A percentile compares a stretch with the other conserved stretches of the same genome.
These are phyloP conservation scores for Champsocephalus esox DNA, from an alignment of 2,797 vertebrate genomes.

Conservation along the genomic window DNA sequence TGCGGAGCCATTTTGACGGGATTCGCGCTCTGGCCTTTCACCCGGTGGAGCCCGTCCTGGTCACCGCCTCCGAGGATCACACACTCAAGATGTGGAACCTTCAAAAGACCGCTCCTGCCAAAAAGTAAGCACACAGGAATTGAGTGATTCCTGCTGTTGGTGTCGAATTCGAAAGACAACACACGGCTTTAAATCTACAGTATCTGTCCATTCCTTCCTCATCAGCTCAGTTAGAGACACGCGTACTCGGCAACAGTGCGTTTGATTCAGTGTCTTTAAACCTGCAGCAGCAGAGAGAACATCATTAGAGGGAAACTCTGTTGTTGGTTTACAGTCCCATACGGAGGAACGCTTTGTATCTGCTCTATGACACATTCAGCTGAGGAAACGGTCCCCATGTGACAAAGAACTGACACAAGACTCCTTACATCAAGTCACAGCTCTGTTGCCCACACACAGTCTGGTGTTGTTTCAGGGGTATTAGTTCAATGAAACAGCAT, in stretches of 20 bases:
- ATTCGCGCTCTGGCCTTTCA: conserved; percentile 96
- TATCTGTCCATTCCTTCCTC: neutral
- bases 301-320: conserved; percentile 11
- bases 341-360: conserved; percentile 8
- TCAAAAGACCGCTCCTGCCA: conserved; percentile 97
- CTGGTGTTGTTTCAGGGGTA: conserved; percentile 13
- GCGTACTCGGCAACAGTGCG: neutral
- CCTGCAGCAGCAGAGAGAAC: conserved; percentile 14
- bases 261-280: neutral
- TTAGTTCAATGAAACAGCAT: neutral
- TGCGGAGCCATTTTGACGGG: conserved; percentile 98
- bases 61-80: conserved; percentile 98
- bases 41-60: conserved; percentile 94
- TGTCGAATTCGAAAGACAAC: neutral
- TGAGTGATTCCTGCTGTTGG: neutral
- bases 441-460: conserved; percentile 36
- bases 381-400: conserved; percentile 35
- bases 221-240: neutral
- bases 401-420: conserved; percentile 32
- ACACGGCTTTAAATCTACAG: neutral
- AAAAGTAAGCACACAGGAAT: conserved; percentile 89
- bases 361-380: conserved; percentile 18
- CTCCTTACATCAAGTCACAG: conserved; percentile 28
- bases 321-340: conserved; percentile 5
- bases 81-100: conserved; percentile 99